phyloP scores from a whole-genome alignment of 2,797 vertebrate genomes.

The Aplochiton taeniatus region DNA sequence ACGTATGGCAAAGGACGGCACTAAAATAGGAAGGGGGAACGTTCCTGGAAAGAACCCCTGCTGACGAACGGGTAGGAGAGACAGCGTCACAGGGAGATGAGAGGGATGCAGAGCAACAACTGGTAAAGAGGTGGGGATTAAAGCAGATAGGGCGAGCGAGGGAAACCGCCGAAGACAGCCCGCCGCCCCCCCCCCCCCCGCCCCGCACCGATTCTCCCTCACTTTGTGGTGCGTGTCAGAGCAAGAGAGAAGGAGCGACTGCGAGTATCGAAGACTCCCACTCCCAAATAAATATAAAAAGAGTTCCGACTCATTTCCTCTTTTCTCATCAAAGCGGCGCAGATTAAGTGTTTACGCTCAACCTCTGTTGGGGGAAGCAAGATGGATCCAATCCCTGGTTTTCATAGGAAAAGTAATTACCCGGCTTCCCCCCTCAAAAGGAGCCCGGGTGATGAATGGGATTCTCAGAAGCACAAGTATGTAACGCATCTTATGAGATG shows the following conservation, averaged over 20 bases:
- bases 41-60: background rate
- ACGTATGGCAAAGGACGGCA: background rate
- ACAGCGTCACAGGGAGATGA: conserved; percentile 8
- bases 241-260: conserved; percentile 11
- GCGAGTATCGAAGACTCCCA: conserved; percentile 34
- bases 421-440: conserved; percentile 34
- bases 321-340: conserved; percentile 41
- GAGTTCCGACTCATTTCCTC: conserved; percentile 28
- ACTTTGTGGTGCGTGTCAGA: conserved; percentile 21
- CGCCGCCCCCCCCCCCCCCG: conserved; percentile 26
- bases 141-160: conserved; percentile 22
- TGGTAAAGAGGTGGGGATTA: background rate
- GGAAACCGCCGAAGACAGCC: conserved; percentile 37
- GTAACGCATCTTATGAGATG: conserved; percentile 32
- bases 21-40: conserved; percentile 14
- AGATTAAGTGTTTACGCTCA: conserved; percentile 58
- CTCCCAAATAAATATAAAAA: conserved; percentile 29
- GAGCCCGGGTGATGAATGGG: conserved; percentile 40
- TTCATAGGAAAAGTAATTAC: conserved; percentile 55
- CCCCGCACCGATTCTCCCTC: background rate
- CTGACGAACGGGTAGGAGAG: background rate
- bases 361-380: conserved; percentile 26
- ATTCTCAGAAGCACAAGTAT: conserved; percentile 41
- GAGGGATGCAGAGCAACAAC: background rate
- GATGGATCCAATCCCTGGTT: conserved; percentile 35